Evolutionary conservation across 2,113 vertebrate species (phyloP).

Genomic region (Mirounga angustirostris): DNA sequence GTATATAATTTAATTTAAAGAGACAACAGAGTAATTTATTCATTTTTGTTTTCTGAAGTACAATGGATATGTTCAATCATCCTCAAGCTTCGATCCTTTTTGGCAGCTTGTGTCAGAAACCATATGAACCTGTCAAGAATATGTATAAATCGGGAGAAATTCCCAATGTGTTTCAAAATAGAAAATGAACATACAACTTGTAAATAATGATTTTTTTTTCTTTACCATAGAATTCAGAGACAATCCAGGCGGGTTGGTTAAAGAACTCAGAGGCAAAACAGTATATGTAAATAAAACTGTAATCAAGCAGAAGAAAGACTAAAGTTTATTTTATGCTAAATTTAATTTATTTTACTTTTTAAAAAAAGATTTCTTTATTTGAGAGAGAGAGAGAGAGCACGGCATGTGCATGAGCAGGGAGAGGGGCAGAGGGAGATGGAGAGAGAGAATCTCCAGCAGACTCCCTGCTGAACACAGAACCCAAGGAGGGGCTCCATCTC

Average conservation of each 20-base stretch:
- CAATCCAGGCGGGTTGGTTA: neutral
- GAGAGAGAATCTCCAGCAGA: neutral
- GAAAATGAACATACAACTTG: slow-evolving; percentile 2
- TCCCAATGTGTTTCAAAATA: slow-evolving; percentile 1
- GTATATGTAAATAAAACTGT: neutral
- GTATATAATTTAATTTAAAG: slow-evolving; percentile 62
- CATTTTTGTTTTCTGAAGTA: slow-evolving; percentile 41
- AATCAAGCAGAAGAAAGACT: neutral
- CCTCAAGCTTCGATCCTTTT: neutral
- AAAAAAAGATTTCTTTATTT: neutral
- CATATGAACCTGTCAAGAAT: neutral
- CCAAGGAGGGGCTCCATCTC: neutral
- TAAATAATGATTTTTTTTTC: neutral
- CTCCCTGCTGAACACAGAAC: no score
- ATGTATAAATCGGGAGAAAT: neutral
- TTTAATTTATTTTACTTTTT: neutral
- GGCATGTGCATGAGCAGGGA: neutral
- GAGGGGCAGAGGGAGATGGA: neutral
- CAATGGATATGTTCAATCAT: neutral
- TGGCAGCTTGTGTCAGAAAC: neutral
- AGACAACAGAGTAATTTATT: slow-evolving; percentile 27
- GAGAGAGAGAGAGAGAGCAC: neutral
- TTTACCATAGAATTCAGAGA: neutral
- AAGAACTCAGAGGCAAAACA: neutral
- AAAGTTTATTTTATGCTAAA: neutral